phyloP scores from a whole-genome alignment of 2,113 vertebrate species.

The Phycodurus eques region DNA sequence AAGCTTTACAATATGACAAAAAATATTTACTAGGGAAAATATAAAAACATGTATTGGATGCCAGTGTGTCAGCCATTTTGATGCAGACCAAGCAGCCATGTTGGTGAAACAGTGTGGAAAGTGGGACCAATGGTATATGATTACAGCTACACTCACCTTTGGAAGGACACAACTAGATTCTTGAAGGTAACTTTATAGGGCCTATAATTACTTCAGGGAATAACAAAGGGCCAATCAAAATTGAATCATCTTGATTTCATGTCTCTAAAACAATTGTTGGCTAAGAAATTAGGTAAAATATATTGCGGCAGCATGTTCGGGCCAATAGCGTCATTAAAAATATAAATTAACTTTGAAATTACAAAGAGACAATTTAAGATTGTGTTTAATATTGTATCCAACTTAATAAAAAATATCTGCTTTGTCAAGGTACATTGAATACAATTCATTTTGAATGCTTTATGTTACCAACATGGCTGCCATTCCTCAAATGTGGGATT shows the following conservation, averaged over 20 bases:
- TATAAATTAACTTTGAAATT: constrained; percentile 20
- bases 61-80: constrained; percentile 68
- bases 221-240: constrained; percentile 63
- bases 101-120: constrained; percentile 65
- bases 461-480: constrained; percentile 74
- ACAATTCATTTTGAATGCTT: constrained; percentile 53
- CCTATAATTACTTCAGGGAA: constrained; percentile 60
- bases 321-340: constrained; percentile 39
- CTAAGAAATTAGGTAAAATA: constrained; percentile 64
- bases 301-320: constrained; percentile 42
- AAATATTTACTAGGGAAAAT: constrained; percentile 61
- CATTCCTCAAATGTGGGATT: constrained; percentile 16
- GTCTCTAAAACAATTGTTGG: constrained; percentile 13
- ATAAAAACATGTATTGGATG: constrained; percentile 71
- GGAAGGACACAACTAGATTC: constrained; percentile 27
- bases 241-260: constrained; percentile 11
- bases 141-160: constrained; percentile 32
- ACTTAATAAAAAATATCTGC: constrained; percentile 45
- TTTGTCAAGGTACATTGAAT: constrained; percentile 51
- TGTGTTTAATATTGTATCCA: constrained; percentile 27
- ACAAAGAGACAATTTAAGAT: constrained; percentile 18
- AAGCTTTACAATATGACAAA: constrained; percentile 72
- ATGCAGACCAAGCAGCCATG: constrained; percentile 68
- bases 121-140: constrained; percentile 19
- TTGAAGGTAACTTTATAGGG: constrained; percentile 48